phyloP scores from a whole-genome alignment of 1,140 invertebrate genomes.

The Ceratina japonica region DNA sequence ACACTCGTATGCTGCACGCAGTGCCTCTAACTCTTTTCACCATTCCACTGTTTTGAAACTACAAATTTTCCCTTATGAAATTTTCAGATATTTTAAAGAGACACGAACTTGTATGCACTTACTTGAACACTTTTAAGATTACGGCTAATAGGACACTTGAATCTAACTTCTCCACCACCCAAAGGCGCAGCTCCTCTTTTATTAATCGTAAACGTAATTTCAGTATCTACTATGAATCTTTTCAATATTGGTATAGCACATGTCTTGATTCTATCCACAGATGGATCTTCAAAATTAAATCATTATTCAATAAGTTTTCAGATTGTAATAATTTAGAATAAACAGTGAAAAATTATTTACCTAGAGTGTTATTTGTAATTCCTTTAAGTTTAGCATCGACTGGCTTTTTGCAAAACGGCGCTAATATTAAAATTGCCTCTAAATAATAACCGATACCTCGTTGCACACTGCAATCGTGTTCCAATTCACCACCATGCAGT shows the following conservation, averaged over 20 bases:
- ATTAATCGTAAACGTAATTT: slow-evolving; percentile 90
- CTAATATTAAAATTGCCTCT: slow-evolving; percentile 92
- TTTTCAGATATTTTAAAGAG: background rate
- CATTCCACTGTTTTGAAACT: slow-evolving; percentile 91
- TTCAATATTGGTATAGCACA: slow-evolving; percentile 90
- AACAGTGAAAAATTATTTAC: slow-evolving; percentile 49
- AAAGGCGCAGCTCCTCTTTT: slow-evolving; percentile 91
- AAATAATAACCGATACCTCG: slow-evolving; percentile 95
- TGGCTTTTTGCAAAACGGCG: slow-evolving; percentile 96
- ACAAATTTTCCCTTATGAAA: slow-evolving; percentile 62
- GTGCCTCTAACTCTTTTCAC: slow-evolving; percentile 95
- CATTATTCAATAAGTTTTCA: slow-evolving; percentile 21
- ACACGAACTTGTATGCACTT: background rate
- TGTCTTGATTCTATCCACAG: slow-evolving; percentile 91
- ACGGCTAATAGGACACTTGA: slow-evolving; percentile 90
- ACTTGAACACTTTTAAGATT: slow-evolving; percentile 84
- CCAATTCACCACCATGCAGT: slow-evolving; percentile 90
- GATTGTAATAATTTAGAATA: background rate
- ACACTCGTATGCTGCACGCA: slow-evolving; percentile 92
- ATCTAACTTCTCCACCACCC: slow-evolving; percentile 94
- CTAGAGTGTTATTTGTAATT: slow-evolving; percentile 91
- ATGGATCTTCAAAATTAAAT: slow-evolving; percentile 82
- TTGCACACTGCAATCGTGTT: slow-evolving; percentile 91
- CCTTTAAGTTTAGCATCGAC: slow-evolving; percentile 91
- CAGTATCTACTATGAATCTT: slow-evolving; percentile 93